phyloP scores from a whole-genome alignment of 2,113 vertebrate genomes.

The Tupaia chinensis region DNA sequence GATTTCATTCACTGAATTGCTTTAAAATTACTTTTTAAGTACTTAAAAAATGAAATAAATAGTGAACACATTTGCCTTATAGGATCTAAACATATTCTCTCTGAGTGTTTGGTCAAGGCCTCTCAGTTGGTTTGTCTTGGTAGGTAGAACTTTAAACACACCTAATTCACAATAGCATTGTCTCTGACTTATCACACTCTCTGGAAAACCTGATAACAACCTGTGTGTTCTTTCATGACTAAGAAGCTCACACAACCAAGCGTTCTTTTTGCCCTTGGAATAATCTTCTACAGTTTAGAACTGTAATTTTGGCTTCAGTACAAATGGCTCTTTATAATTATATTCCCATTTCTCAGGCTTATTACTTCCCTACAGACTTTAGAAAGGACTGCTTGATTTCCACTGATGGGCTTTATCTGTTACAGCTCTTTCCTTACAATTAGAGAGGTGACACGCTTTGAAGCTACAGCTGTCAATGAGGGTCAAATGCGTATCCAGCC shows the following conservation, averaged over 20 bases:
- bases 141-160: background rate
- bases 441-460: background rate
- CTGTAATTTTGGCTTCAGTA: background rate
- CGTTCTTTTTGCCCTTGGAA: background rate
- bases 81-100: background rate
- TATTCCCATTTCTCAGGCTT: background rate
- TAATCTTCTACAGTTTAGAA: background rate
- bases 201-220: background rate
- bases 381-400: background rate
- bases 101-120: background rate
- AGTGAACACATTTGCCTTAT: background rate
- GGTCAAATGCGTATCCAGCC: background rate
- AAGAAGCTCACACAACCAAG: background rate
- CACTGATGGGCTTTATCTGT: background rate
- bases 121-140: background rate
- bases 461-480: background rate
- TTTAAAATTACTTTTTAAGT: background rate
- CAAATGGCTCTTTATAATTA: background rate
- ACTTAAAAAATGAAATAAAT: background rate
- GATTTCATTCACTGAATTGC: background rate
- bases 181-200: background rate
- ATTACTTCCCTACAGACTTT: background rate
- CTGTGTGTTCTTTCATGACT: background rate
- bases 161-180: background rate
- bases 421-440: background rate